These are phyloP conservation scores for Rhincodon typus DNA, from an alignment of 2,797 vertebrate genomes.

Conservation along the genomic window DNA sequence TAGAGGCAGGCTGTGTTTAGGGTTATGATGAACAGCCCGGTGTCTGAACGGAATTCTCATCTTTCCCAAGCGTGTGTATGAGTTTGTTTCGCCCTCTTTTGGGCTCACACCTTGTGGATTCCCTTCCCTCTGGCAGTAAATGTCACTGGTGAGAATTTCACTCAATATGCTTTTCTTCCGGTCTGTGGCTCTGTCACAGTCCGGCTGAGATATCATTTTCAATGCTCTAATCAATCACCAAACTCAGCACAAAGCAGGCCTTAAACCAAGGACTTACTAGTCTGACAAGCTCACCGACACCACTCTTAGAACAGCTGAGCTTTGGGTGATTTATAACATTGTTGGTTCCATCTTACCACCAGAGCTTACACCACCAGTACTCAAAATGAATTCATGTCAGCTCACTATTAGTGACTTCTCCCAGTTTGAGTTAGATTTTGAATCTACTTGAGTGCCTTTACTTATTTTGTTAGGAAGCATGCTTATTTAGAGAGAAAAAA, in stretches of 20 bases:
- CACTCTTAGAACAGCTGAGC: background rate
- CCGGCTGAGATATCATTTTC: background rate
- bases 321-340: background rate
- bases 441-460: background rate
- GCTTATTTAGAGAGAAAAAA: too few species aligned
- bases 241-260: background rate
- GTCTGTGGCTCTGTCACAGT: background rate
- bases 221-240: conserved; percentile 14
- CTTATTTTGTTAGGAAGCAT: background rate
- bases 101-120: background rate
- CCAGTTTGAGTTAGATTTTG: background rate
- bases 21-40: background rate
- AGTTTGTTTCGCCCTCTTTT: background rate
- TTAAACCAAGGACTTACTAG: background rate
- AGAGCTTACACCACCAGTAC: background rate
- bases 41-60: too few species aligned
- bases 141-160: background rate
- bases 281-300: background rate
- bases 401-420: background rate
- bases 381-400: background rate
- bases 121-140: background rate
- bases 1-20: background rate
- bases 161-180: background rate
- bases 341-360: background rate
- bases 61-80: background rate